Evolutionary conservation across 30 jellyfish, hydroid and myxozoan species (phyloP), one percentile per base, ranked within the genome.

Genomic region (Calvadosia cruxmelitensis): DNA sequence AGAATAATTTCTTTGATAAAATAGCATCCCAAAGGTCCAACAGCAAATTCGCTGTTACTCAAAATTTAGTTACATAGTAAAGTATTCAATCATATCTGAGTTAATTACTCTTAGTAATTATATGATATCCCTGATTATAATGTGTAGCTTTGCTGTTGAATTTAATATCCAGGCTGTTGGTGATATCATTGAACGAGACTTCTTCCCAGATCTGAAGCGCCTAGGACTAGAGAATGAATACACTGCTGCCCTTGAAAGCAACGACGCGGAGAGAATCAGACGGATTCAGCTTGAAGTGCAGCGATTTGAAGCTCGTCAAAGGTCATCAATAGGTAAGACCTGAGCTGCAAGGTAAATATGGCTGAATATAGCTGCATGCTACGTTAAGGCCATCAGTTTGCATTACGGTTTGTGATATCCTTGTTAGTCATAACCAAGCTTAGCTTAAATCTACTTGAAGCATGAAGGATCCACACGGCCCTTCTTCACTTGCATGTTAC

Each of bases 171-270:
- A 91, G 99, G 87, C 84, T 66, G 93, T 91, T 15, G 99, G 77
- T 27, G 77, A 91, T 70, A 83, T 91, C 13, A 85, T 91, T 13
- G 89, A 83, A 67, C 66, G 99, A 30, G 99, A 91, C 61, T 91
- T 76, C 76, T 91, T 74, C 77, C 99, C 99, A 1, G 96, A 91
- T 33, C 93, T 91, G 36, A 64, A 81, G 50, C 76, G 63, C 62
- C 49, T 91, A 72, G 82, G 76, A 63, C 52, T 91, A 34, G 82
- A 80, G 34, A 63, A 67, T 27, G 93, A 83, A 34, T 91, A 91
- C 61, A 53, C 77, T 1, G 92, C 83, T 64, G 99, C 99, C 49
- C 57, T 91, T 50, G 95, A 73, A 29, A 64, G 78, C 42, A 80
- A 91, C 69, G 95, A 91, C 68, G 65, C 81, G 52, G 95, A 91